Percentiles rank a stretch among this genome's conserved stretches.
These are phyloP conservation scores for Metaphire vulgaris DNA, from an alignment of 1,140 invertebrate genomes.

Conservation along the genomic window DNA sequence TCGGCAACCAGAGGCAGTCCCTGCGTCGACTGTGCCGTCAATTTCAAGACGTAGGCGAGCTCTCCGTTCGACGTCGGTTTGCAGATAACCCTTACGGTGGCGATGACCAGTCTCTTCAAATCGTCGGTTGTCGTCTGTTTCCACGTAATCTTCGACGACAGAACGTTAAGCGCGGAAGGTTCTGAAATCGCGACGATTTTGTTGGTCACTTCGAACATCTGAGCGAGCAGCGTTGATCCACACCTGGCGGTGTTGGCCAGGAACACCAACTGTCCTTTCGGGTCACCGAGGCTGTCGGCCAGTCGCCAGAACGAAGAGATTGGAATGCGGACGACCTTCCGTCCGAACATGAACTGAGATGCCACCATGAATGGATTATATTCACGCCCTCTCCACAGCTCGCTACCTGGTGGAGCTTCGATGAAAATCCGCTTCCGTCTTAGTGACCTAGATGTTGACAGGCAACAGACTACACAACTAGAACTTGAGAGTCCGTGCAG, in stretches of 20 bases:
- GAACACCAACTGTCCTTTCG: slow-evolving; percentile 21
- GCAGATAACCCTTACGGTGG: slow-evolving; percentile 15
- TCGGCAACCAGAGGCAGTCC: neutral
- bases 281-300: slow-evolving; percentile 23
- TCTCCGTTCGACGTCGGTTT: slow-evolving; percentile 15
- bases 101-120: neutral
- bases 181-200: slow-evolving; percentile 4
- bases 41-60: no score
- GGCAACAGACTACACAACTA: no score
- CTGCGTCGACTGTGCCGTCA: no score
- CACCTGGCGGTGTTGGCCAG: slow-evolving; percentile 22
- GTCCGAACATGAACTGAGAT: neutral
- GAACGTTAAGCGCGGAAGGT: neutral
- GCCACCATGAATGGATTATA: neutral
- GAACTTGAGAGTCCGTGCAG: no score
- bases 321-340: neutral
- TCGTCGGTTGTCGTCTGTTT: neutral
- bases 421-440: neutral
- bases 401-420: no score
- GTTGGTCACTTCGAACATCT: slow-evolving; percentile 22
- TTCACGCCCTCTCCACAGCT: no score
- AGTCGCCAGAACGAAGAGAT: slow-evolving; percentile 2
- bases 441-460: neutral
- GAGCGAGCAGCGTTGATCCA: slow-evolving; percentile 19
- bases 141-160: neutral